A percentile compares a stretch with the other conserved stretches of the same genome.
These are phyloP conservation scores for Ophiodon elongatus DNA, from an alignment of 2,113 vertebrate species.

Conservation along the genomic window DNA sequence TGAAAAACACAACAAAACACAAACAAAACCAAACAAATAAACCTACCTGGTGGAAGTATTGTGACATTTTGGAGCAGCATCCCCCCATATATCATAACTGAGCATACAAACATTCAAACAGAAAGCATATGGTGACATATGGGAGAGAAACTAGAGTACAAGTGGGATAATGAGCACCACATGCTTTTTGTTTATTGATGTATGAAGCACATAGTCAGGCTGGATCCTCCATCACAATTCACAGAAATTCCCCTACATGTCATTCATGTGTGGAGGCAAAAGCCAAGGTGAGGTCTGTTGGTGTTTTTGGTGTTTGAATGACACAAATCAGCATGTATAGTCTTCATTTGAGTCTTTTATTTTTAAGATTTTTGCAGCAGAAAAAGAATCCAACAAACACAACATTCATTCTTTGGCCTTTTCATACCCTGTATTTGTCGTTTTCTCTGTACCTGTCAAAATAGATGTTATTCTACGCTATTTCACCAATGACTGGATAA, in stretches of 20 bases:
- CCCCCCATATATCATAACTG: no score
- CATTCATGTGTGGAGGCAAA: conserved; percentile 3
- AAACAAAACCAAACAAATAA: background rate
- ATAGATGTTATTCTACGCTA: background rate
- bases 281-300: background rate
- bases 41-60: background rate
- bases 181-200: conserved; percentile 21
- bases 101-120: background rate
- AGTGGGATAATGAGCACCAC: conserved; percentile 11
- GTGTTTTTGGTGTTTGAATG: background rate
- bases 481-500: conserved; percentile 1
- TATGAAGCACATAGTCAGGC: background rate
- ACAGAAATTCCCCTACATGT: background rate
- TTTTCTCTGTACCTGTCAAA: conserved; percentile 23
- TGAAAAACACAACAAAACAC: background rate
- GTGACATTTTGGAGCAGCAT: background rate
- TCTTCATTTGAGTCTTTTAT: background rate
- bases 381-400: background rate
- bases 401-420: conserved; percentile 1
- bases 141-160: background rate
- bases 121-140: background rate
- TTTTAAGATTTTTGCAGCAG: background rate
- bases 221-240: background rate
- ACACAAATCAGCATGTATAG: conserved; percentile 2
- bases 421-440: background rate